These are phyloP conservation scores for Venturia canescens DNA, from an alignment of 1,140 invertebrate species.

Conservation along the genomic window DNA sequence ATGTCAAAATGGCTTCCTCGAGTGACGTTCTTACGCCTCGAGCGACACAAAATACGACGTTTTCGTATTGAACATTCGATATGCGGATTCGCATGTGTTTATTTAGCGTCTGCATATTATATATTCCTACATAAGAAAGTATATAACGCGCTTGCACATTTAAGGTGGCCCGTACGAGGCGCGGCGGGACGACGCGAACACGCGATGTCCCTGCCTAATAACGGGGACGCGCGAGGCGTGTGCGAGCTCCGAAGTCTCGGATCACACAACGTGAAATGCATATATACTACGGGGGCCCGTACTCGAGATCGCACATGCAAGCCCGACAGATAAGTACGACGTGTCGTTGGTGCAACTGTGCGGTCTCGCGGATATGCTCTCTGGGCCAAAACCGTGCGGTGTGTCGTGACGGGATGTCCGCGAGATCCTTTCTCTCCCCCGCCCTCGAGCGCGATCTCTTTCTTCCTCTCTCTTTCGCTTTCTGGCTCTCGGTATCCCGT, in stretches of 20 bases:
- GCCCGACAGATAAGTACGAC: constrained; percentile 62
- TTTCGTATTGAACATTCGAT: background rate
- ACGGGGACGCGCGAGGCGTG: constrained; percentile 51
- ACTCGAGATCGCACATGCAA: constrained; percentile 66
- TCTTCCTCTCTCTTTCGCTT: background rate
- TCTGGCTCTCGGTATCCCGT: background rate
- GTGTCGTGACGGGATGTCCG: constrained; percentile 67
- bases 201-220: constrained; percentile 67
- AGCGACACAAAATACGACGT: background rate
- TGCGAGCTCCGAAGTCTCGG: constrained; percentile 21
- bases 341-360: constrained; percentile 28
- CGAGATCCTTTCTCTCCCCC: constrained; percentile 14
- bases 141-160: constrained; percentile 39
- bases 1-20: too few relatives aligned
- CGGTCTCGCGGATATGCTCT: constrained; percentile 37
- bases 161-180: constrained; percentile 43
- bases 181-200: constrained; percentile 45
- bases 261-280: constrained; percentile 16
- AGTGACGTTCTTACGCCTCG: background rate
- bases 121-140: too few relatives aligned
- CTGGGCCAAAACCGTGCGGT: constrained; percentile 56
- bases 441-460: background rate
- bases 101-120: background rate
- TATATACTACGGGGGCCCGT: background rate
- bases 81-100: background rate